Evolutionary conservation across 1,140 invertebrate species (phyloP).

Genomic region (Temnothorax curvispinosus): DNA sequence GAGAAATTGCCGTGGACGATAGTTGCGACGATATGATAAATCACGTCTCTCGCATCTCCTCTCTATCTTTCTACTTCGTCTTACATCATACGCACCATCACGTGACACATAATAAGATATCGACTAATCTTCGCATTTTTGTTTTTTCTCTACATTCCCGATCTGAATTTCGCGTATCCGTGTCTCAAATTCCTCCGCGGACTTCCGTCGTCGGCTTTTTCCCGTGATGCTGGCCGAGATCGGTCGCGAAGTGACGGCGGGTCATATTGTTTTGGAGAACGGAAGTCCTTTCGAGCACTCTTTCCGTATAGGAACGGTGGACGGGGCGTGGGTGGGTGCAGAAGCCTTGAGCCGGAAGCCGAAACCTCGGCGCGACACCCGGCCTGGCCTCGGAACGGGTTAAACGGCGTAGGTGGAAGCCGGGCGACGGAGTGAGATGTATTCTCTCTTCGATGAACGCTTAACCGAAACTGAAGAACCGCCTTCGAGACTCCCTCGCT

Average conservation of each 20-base stretch:
- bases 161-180: not conserved
- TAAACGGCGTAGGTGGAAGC: conserved; percentile 38
- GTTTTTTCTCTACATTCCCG: not conserved
- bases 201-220: not conserved
- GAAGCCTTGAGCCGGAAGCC: not conserved
- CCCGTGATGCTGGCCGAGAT: not conserved
- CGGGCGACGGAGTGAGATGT: conserved; percentile 41
- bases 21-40: not conserved
- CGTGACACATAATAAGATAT: not conserved
- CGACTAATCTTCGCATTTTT: conserved; percentile 5
- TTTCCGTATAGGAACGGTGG: too few species aligned
- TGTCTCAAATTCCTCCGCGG: not conserved
- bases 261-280: conserved; percentile 41
- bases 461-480: conserved; percentile 69
- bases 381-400: conserved; percentile 34
- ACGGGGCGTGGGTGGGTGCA: not conserved
- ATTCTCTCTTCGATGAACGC: conserved; percentile 70
- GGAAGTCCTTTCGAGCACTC: conserved; percentile 45
- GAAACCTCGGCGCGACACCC: conserved; percentile 1
- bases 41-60: not conserved
- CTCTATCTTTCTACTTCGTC: not conserved
- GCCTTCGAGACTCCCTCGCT: conserved; percentile 75
- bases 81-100: conserved; percentile 17
- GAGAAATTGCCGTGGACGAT: not conserved
- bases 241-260: not conserved